These are phyloP conservation scores for Smittia sp. DNA, from an alignment of 2,888 invertebrate genomes.

Conservation along the genomic window DNA sequence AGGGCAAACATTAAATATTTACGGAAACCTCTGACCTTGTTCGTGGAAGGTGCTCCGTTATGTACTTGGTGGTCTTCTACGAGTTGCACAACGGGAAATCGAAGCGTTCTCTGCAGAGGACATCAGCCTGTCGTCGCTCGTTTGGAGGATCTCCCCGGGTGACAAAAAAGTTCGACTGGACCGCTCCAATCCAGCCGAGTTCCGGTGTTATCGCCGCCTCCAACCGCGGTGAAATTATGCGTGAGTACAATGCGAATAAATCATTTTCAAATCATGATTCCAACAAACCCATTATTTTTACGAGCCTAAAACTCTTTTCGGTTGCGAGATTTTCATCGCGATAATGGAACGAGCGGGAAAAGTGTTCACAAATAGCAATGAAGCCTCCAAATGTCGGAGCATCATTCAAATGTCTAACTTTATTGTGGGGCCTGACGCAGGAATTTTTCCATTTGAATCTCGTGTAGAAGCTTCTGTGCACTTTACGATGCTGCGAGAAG, in stretches of 20 bases:
- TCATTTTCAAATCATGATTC: background rate
- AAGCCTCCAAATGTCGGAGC: background rate
- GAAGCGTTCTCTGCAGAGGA: too few species aligned
- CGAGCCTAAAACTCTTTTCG: background rate
- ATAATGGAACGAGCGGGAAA: background rate
- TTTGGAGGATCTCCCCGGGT: too few species aligned
- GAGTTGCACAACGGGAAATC: too few species aligned
- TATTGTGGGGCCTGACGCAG: background rate
- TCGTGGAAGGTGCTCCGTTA: too few species aligned
- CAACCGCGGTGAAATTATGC: background rate
- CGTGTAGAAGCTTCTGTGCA: background rate
- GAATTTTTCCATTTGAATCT: background rate
- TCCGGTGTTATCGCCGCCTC: too few species aligned
- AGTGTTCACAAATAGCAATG: background rate
- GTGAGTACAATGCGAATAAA: background rate
- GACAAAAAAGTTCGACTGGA: too few species aligned
- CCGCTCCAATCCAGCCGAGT: too few species aligned
- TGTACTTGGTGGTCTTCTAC: too few species aligned
- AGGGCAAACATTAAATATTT: too few species aligned
- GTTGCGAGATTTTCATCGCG: background rate
- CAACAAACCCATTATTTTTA: slow-evolving; percentile 1
- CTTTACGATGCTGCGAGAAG: background rate
- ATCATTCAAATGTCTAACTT: background rate
- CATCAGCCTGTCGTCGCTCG: too few species aligned
- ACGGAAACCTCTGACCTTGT: too few species aligned